Percentiles rank a stretch among this genome's conserved stretches.
phyloP scores from a whole-genome alignment of 2,113 vertebrate genomes.

The Oreochromis niloticus region DNA sequence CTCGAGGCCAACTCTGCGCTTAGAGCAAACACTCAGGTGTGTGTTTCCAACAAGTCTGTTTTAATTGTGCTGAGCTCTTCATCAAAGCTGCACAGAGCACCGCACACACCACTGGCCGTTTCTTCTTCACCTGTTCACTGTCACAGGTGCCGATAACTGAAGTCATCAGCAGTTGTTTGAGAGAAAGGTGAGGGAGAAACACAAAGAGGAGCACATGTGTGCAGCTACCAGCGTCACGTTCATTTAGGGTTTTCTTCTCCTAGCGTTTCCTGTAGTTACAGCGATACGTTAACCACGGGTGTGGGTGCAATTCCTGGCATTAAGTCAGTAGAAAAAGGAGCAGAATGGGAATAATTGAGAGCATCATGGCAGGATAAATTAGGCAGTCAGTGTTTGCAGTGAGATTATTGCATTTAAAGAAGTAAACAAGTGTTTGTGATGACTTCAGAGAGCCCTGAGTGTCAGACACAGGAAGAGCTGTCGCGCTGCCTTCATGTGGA shows the following conservation, averaged over 20 bases:
- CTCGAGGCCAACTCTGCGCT: neutral
- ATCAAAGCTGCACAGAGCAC: neutral
- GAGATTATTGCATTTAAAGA: neutral
- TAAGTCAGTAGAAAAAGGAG: neutral
- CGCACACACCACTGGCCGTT: neutral
- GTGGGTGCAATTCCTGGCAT: neutral
- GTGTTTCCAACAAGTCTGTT: neutral
- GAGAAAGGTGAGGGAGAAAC: neutral
- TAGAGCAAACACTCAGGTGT: neutral
- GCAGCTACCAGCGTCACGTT: neutral
- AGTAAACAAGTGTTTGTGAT: neutral
- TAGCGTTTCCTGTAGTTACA: neutral
- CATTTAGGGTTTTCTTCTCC: neutral
- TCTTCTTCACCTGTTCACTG: neutral
- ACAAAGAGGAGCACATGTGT: neutral
- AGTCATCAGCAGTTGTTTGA: neutral
- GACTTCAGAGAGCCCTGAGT: neutral
- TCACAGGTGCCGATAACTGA: neutral
- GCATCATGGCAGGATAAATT: neutral
- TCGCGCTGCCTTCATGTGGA: neutral
- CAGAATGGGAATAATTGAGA: neutral
- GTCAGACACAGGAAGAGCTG: neutral
- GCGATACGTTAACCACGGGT: neutral
- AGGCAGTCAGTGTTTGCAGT: neutral
- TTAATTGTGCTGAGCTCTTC: neutral